Base-by-base conservation (phyloP, 2,113 vertebrate genomes). In the Lathamus discolor region DNA sequence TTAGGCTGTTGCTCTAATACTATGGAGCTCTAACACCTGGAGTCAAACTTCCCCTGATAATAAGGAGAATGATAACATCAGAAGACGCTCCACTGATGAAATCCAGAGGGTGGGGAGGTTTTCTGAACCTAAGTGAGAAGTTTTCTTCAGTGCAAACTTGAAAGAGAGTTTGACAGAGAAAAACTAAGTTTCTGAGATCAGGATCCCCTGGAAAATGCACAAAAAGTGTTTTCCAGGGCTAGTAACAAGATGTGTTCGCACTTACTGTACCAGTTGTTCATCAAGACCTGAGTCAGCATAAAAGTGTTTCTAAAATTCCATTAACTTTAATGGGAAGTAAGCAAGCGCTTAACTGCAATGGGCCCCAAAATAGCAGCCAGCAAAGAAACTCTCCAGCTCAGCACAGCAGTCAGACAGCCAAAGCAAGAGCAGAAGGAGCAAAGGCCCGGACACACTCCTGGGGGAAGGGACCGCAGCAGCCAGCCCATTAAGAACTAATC, bases 311-410 rank as follows among this genome's bases (percentile, higher is more conserved):
- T 90, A 8, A 86, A 84, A 69, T 92, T 82, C 62, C 80, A 88
- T 79, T 78, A 64, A 85, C 59, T 96, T 91, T 55, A 91, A 63
- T 83, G 70, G 90, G 93, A 95, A 95, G 85, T 94, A 90, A 92
- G 90, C 29, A 57, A 95, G 33, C 1, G 10, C 54, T 73, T 52
- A 77, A 92, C 86, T 93, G 68, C 48, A 57, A 68, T 37, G 57
- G 46, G 62, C 61, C 90, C 33, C 80, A 95, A 82, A 96, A 95
- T 72, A 95, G 88, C 84, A 95, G 49, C 83, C 90, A 17, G 61
- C 69, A 28, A 84, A 94, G 76, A 49, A 96, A 77, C 81, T 92
- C 80, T 90, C 35, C 88, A 88, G 73, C 57, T 92, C 86, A 93
- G 88, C 76, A 70, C 9, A 75, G 73, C 73, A 61, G 68, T 12